A percentile compares a stretch with the other conserved stretches of the same genome.
These are phyloP conservation scores for Forbesichthys papilliferus DNA, from an alignment of 2,113 vertebrate genomes.

Conservation along the genomic window DNA sequence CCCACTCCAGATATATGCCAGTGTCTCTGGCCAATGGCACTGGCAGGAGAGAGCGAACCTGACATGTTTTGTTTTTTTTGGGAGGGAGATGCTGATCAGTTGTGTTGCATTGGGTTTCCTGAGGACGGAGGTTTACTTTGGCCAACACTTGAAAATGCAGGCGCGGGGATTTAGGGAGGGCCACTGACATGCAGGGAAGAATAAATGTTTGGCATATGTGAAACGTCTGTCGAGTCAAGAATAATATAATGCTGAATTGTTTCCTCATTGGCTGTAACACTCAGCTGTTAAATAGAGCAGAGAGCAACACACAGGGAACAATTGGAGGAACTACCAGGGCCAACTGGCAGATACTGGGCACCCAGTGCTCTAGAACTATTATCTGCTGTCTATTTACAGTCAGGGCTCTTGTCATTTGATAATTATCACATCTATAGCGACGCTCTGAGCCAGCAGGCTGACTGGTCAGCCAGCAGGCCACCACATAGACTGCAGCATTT, in stretches of 20 bases:
- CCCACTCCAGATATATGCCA: too few species aligned
- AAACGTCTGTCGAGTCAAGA: conserved; percentile 59
- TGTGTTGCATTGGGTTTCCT: conserved; percentile 48
- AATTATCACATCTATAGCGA: conserved; percentile 45
- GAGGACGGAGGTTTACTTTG: conserved; percentile 43
- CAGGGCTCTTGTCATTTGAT: conserved; percentile 15
- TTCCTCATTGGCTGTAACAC: conserved; percentile 53
- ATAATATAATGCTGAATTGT: conserved; percentile 39
- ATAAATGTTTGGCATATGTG: conserved; percentile 43
- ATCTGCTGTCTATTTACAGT: not conserved
- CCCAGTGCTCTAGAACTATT: not conserved
- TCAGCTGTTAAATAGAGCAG: conserved; percentile 48
- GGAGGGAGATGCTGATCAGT: conserved; percentile 49
- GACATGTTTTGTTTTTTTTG: too few species aligned
- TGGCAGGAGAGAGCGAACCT: too few species aligned
- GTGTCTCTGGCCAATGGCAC: too few species aligned
- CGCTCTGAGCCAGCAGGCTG: conserved; percentile 21
- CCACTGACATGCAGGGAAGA: conserved; percentile 27
- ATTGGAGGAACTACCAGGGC: not conserved
- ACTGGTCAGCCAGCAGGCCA: conserved; percentile 24
- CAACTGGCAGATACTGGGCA: not conserved
- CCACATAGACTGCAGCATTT: conserved; percentile 38
- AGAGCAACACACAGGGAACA: not conserved
- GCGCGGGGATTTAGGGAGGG: conserved; percentile 23
- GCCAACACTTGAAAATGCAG: conserved; percentile 35